Conservation (phyloP, 2,113 vertebrate genomes). For the Actenoides lindsayi region DNA sequence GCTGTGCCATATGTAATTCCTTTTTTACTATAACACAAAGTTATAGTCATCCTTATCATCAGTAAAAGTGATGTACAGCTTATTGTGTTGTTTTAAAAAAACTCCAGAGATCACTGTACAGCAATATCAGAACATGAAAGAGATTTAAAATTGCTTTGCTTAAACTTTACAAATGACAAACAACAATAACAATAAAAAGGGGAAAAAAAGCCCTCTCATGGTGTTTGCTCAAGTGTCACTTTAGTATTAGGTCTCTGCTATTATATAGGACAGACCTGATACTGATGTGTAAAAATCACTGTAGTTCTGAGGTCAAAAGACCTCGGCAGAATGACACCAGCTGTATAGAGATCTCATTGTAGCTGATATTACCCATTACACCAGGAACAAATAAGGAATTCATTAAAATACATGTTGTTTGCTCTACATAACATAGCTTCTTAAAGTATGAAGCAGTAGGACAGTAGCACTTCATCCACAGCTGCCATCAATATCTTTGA, state of each 20-base stretch:
- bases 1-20: not conserved
- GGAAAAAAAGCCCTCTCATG: fast-evolving
- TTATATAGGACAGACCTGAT: not conserved
- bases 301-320: not conserved
- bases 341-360: not conserved
- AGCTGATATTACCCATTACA: not conserved
- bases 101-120: not conserved
- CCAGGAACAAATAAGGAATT: not conserved
- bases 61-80: not conserved
- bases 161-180: not conserved
- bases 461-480: not conserved
- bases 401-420: fast-evolving
- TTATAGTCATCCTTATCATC: not conserved
- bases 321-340: not conserved
- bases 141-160: constrained; percentile 7
- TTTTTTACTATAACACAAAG: not conserved
- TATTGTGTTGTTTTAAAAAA: not conserved
- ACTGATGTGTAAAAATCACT: not conserved
- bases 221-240: not conserved
- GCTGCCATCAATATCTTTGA: not conserved
- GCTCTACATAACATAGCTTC: not conserved
- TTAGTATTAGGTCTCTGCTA: not conserved
- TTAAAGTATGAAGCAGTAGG: fast-evolving
- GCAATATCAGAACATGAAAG: constrained; percentile 1
- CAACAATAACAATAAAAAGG: not conserved